Conservation (phyloP, 2,113 vertebrate species). For the Morone saxatilis region DNA sequence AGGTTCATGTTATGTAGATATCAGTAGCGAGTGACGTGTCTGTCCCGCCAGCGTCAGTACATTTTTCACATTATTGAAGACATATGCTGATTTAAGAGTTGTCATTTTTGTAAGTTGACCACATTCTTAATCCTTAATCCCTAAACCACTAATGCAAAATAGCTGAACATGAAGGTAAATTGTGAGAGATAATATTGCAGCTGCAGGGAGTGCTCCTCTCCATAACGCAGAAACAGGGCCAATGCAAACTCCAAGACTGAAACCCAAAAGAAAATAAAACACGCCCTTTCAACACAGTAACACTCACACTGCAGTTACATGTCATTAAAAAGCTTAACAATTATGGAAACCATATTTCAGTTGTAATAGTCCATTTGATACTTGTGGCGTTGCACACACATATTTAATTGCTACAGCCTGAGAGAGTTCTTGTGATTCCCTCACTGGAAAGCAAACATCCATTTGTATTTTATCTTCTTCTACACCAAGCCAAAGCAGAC, state of each 20-base stretch:
- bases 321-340: slow-evolving; percentile 44
- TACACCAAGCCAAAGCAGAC: neutral
- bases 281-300: slow-evolving; percentile 25
- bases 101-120: neutral
- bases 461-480: slow-evolving; percentile 16
- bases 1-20: neutral
- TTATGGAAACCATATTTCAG: slow-evolving; percentile 51
- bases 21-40: neutral
- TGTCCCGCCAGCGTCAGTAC: neutral
- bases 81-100: neutral
- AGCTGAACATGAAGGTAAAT: slow-evolving; percentile 30
- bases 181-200: slow-evolving; percentile 21
- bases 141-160: slow-evolving; percentile 21
- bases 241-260: slow-evolving; percentile 34
- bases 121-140: neutral
- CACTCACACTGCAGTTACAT: slow-evolving; percentile 25
- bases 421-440: slow-evolving; percentile 10
- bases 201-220: slow-evolving; percentile 36
- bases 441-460: slow-evolving; percentile 19
- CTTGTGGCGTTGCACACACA: slow-evolving; percentile 15
- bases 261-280: slow-evolving; percentile 49
- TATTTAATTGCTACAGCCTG: slow-evolving; percentile 23
- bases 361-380: slow-evolving; percentile 45
- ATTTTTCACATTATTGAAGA: neutral
- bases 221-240: neutral